Conservation (phyloP, 2,888 invertebrate genomes). For the Calliphora vomitoria region DNA sequence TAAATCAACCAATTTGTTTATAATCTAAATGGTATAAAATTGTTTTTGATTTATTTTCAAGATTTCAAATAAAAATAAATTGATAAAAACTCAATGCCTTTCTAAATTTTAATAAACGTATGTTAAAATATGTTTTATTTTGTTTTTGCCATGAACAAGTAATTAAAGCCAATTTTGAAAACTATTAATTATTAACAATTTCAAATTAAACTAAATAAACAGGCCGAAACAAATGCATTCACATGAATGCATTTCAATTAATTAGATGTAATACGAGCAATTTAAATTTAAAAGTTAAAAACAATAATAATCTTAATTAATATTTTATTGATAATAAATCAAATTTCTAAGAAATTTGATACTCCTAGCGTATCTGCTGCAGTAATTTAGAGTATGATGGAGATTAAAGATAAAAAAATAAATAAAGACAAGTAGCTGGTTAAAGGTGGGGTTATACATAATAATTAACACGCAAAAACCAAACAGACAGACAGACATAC, state of each 20-base stretch:
- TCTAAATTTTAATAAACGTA: conserved; percentile 22
- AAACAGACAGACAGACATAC: background rate
- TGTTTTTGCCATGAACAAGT: conserved; percentile 21
- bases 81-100: conserved; percentile 6
- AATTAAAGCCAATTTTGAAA: conserved; percentile 63
- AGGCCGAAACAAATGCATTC: conserved; percentile 33
- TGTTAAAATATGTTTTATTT: background rate
- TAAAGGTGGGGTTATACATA: conserved; percentile 12
- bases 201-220: conserved; percentile 37
- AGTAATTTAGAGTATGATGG: background rate
- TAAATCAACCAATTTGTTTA: too few species aligned
- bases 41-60: background rate
- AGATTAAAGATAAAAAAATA: background rate
- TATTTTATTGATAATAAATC: conserved; percentile 32
- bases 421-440: conserved; percentile 37
- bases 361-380: conserved; percentile 4
- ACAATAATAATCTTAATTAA: too few species aligned
- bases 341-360: conserved; percentile 35
- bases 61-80: background rate
- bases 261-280: conserved; percentile 58
- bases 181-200: conserved; percentile 58
- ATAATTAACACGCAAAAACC: conserved; percentile 19
- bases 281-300: conserved; percentile 28
- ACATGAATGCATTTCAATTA: conserved; percentile 36
- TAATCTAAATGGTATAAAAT: too few species aligned